Conservation (phyloP, 2,797 vertebrate genomes). For the Channallabes apus region DNA sequence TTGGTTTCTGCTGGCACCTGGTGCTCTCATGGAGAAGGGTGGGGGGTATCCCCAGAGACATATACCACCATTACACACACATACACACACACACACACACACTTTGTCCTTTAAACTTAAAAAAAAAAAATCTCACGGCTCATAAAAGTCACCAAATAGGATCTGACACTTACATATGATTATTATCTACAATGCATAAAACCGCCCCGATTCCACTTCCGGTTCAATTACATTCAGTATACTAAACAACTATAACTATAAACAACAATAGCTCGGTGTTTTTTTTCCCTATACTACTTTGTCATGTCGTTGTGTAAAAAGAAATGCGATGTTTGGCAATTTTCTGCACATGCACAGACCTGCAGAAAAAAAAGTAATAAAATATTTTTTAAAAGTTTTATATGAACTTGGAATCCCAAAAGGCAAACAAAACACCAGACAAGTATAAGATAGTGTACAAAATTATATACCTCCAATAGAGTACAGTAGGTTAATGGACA, state of each 20-base stretch:
- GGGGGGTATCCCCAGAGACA: slow-evolving; percentile 47
- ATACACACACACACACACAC: slow-evolving; percentile 40
- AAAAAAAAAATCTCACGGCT: background rate
- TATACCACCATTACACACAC: slow-evolving; percentile 21
- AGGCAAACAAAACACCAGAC: background rate
- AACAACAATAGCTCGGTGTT: background rate
- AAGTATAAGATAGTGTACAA: background rate
- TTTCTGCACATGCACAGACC: background rate
- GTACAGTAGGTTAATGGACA: background rate
- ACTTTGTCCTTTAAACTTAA: slow-evolving; percentile 18
- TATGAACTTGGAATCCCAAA: background rate
- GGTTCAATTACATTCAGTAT: background rate
- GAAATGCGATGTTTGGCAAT: background rate
- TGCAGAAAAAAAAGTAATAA: background rate
- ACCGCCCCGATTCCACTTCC: background rate
- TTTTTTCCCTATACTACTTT: background rate
- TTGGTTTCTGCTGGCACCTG: slow-evolving; percentile 58
- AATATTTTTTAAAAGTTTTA: too few species aligned
- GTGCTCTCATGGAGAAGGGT: slow-evolving; percentile 43
- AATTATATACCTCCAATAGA: background rate
- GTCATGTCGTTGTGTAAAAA: background rate
- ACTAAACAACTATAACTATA: background rate
- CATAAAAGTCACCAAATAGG: background rate
- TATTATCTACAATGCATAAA: background rate
- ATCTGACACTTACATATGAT: background rate